Percentiles rank a stretch among this genome's conserved stretches.
phyloP scores from a whole-genome alignment of 2,113 vertebrate genomes.

The Podarcis muralis region DNA sequence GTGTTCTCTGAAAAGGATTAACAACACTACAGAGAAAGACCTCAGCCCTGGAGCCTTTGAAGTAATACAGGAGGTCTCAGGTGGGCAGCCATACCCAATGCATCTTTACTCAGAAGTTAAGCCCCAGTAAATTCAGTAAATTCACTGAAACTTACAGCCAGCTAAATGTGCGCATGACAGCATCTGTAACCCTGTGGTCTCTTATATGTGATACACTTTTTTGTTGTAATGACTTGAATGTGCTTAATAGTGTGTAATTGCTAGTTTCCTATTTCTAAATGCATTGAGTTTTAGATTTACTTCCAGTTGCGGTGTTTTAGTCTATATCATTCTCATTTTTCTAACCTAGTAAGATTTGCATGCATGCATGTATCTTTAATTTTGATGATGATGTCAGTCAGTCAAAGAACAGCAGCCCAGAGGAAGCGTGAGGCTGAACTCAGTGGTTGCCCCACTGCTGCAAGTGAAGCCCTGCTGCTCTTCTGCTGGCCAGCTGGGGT shows the following conservation, averaged over 20 bases:
- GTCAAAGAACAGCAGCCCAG: too few relatives aligned
- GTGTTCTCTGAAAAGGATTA: neutral
- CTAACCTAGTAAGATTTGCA: neutral
- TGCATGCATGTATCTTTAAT: too few relatives aligned
- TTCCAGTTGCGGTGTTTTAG: neutral
- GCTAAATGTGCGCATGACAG: neutral
- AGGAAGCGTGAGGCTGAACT: too few relatives aligned
- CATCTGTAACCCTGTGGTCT: neutral
- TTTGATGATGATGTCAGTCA: too few relatives aligned
- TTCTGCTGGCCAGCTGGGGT: too few relatives aligned
- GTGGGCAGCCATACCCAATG: neutral
- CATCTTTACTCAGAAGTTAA: neutral
- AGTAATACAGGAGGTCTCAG: neutral
- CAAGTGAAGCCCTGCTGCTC: too few relatives aligned
- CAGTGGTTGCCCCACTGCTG: too few relatives aligned
- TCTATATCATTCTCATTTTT: neutral
- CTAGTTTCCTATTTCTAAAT: neutral
- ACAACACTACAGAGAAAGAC: neutral
- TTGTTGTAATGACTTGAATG: neutral
- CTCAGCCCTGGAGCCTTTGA: neutral
- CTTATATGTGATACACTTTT: neutral
- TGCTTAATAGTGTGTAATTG: neutral
- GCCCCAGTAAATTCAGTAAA: neutral
- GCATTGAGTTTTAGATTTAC: neutral
- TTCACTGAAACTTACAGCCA: neutral